Evolutionary conservation across 2,797 vertebrate species (phyloP), one percentile per base, ranked within the genome.

Genomic region (Anguilla pacifica): DNA sequence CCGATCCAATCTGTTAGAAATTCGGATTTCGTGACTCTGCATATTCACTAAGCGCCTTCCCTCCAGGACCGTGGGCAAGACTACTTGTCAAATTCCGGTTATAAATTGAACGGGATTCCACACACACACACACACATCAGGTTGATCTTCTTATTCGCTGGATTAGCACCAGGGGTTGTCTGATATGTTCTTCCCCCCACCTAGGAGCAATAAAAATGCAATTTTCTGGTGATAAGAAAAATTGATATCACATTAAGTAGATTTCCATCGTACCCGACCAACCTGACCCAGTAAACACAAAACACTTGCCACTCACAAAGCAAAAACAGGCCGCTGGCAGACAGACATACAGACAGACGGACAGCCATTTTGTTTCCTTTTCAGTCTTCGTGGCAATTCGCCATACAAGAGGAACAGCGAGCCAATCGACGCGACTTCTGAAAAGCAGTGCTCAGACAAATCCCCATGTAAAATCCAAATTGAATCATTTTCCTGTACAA

Each of bases 161-260:
- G 74, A 77, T 77, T 43, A 77, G 31, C 35, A 39, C 74, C 74
- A 77, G 43, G 74, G 74, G 15, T 19, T 10, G 4, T 1, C 15
- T 6, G 15, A 19, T 19, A 43, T 7, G 35, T 77, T 77, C 70
- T 3, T 1, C 64, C 70, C n/a, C 28, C 25, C 70, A 31, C 6
- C 31, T 39, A 17, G 31, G 15, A 39, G 28, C 31, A 74, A 74
- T 74, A 74, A 74, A 74, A 74, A 74, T 35, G 31, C 31, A 13
- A 74, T 74, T 74, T 74, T 39, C 70, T 39, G 28, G 31, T 39
- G 70, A 74, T 74, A 22, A 25, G 3, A 51, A 51, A 83, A 46
- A 83, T 46, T 83, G 39, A 83, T 74, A 74, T 13, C 31, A 4
- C 70, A 74, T 74, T 74, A 31, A 74, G 70, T 74, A 39, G 70